phyloP scores from a whole-genome alignment of 2,888 invertebrate genomes.

The Drosophila rubida region DNA sequence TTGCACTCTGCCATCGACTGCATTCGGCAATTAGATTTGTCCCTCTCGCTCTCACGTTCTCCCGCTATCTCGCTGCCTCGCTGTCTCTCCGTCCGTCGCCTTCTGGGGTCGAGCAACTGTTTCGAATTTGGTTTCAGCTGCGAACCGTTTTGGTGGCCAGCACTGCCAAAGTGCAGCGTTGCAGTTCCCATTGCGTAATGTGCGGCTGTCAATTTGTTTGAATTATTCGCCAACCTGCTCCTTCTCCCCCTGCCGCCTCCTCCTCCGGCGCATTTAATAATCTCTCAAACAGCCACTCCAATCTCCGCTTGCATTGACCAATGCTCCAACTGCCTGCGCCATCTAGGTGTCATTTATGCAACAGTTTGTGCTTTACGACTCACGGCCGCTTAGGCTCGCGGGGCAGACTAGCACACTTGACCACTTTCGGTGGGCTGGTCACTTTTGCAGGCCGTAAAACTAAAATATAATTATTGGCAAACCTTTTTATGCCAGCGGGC shows the following conservation, averaged over 20 bases:
- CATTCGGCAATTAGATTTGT: conserved; percentile 85
- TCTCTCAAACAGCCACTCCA: conserved; percentile 36
- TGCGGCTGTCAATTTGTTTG: conserved; percentile 79
- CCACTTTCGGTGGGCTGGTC: conserved; percentile 71
- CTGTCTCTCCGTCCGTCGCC: background rate
- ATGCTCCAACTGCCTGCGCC: conserved; percentile 22
- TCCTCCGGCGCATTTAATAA: conserved; percentile 70
- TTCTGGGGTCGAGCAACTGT: background rate
- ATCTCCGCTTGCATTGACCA: no score
- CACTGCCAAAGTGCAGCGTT: conserved; percentile 70
- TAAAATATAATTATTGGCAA: conserved; percentile 74
- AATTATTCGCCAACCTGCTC: conserved; percentile 67
- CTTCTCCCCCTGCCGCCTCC: background rate
- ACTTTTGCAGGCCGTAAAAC: conserved; percentile 76
- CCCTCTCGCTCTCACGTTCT: conserved; percentile 46
- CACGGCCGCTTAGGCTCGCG: no score
- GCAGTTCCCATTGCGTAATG: conserved; percentile 78
- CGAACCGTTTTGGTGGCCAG: conserved; percentile 60
- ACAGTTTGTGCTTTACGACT: conserved; percentile 76
- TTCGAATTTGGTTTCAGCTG: conserved; percentile 14
- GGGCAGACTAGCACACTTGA: conserved; percentile 31
- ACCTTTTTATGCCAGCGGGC: conserved; percentile 40
- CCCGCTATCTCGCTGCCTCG: no score
- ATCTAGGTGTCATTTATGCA: conserved; percentile 80
- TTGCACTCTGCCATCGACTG: conserved; percentile 85